A percentile compares a stretch with the other conserved stretches of the same genome.
phyloP scores from a whole-genome alignment of 2,888 invertebrate species.

The Helicoverpa assulta region DNA sequence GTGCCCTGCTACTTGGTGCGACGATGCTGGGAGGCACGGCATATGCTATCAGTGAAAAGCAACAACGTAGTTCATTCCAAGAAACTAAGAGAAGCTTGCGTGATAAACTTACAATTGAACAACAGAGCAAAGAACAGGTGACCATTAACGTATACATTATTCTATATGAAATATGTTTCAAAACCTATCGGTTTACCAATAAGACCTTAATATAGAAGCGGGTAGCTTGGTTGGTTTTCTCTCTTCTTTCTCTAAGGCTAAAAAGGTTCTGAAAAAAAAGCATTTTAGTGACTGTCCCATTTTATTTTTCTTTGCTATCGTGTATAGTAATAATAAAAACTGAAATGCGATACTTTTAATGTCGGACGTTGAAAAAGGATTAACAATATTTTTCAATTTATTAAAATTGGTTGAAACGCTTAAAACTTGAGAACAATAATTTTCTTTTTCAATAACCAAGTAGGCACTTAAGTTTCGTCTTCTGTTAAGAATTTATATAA shows the following conservation, averaged over 20 bases:
- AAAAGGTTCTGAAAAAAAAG: too few relatives aligned
- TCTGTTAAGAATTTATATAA: conserved; percentile 1
- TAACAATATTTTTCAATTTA: background rate
- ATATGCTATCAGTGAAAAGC: conserved; percentile 94
- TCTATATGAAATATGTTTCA: too few relatives aligned
- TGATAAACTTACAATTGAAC: conserved; percentile 97
- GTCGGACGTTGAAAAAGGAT: background rate
- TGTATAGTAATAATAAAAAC: too few relatives aligned
- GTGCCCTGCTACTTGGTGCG: conserved; percentile 92
- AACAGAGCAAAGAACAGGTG: conserved; percentile 98
- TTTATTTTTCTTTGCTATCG: too few relatives aligned
- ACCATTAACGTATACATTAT: conserved; percentile 8
- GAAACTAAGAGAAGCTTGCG: conserved; percentile 97
- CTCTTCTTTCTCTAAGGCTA: too few relatives aligned
- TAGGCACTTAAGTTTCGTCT: background rate
- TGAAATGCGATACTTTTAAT: too few relatives aligned
- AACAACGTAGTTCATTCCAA: conserved; percentile 96
- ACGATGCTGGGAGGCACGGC: conserved; percentile 92
- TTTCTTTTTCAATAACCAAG: background rate
- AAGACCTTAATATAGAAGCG: too few relatives aligned
- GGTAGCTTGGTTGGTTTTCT: too few relatives aligned
- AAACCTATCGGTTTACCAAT: too few relatives aligned
- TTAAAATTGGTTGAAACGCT: background rate
- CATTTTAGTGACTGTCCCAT: too few relatives aligned
- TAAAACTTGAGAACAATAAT: background rate